These are phyloP conservation scores for Tachystola acroxantha DNA, from an alignment of 2,888 invertebrate species.

Conservation along the genomic window DNA sequence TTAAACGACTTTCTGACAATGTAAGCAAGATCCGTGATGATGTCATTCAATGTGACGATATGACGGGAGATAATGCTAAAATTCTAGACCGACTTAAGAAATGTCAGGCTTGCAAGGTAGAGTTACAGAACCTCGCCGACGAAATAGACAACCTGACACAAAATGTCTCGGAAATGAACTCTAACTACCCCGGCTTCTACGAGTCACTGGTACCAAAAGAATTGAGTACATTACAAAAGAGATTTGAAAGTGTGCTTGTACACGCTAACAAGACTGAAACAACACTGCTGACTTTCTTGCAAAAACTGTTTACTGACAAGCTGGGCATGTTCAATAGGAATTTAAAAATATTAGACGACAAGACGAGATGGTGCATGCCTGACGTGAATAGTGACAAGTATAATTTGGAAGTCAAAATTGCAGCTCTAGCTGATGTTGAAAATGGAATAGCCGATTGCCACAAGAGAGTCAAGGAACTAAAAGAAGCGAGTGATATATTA, in stretches of 20 bases:
- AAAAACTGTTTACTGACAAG: conserved; percentile 92
- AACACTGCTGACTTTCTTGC: conserved; percentile 87
- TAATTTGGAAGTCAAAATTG: conserved; percentile 93
- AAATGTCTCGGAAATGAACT: conserved; percentile 83
- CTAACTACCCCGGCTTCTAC: conserved; percentile 86
- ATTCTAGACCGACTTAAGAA: conserved; percentile 87
- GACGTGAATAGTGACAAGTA: conserved; percentile 94
- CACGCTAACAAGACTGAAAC: conserved; percentile 91
- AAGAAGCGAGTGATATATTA: conserved; percentile 84
- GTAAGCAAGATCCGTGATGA: conserved; percentile 87
- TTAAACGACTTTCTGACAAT: conserved; percentile 84
- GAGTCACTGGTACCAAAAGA: conserved; percentile 90
- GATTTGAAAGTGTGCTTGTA: conserved; percentile 86
- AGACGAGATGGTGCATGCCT: conserved; percentile 93
- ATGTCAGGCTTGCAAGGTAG: conserved; percentile 84
- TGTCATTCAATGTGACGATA: conserved; percentile 92
- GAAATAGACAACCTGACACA: conserved; percentile 83
- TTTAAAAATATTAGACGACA: conserved; percentile 89
- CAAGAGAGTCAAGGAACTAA: conserved; percentile 81
- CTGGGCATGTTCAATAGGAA: conserved; percentile 88
- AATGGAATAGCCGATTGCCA: conserved; percentile 85
- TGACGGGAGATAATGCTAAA: conserved; percentile 91
- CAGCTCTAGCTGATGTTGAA: conserved; percentile 87
- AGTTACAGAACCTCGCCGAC: conserved; percentile 83
- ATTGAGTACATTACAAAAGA: conserved; percentile 88